These are phyloP conservation scores for Syngnathoides biaculeatus DNA, from an alignment of 2,113 vertebrate genomes.

Conservation along the genomic window DNA sequence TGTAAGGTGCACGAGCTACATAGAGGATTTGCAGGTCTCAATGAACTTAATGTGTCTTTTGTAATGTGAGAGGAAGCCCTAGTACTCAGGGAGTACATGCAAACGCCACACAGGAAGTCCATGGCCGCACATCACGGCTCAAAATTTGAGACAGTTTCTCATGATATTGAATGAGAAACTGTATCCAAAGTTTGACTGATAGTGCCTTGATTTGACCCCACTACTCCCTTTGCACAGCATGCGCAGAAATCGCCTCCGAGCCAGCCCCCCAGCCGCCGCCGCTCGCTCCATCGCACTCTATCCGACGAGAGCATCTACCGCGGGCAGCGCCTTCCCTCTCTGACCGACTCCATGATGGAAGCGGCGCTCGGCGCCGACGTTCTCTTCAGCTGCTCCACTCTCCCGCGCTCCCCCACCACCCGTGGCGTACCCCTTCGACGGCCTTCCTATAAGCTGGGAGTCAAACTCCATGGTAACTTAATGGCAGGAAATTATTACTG, in stretches of 20 bases:
- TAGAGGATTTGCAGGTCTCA: too few species aligned
- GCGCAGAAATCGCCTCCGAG: conserved; percentile 80
- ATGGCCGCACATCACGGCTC: too few species aligned
- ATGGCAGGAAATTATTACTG: too few species aligned
- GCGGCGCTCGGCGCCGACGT: conserved; percentile 84
- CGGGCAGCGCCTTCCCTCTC: conserved; percentile 85
- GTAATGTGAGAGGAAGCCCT: too few species aligned
- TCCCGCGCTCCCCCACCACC: conserved; percentile 88
- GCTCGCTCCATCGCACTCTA: conserved; percentile 93
- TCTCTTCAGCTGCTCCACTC: conserved; percentile 92
- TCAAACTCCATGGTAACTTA: conserved; percentile 87
- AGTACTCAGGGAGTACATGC: too few species aligned
- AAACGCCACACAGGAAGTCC: too few species aligned
- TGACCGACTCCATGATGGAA: conserved; percentile 75
- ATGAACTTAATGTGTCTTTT: too few species aligned
- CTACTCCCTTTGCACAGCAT: conserved; percentile 22
- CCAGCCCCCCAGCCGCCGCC: conserved; percentile 75
- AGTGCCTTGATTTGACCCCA: neutral
- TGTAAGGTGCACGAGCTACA: too few species aligned
- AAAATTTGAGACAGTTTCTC: neutral
- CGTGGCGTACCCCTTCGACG: conserved; percentile 87
- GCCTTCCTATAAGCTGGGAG: conserved; percentile 92
- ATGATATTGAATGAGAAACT: neutral
- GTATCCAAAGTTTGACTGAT: neutral
- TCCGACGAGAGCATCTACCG: conserved; percentile 98